phyloP scores from a whole-genome alignment of 23 tunicate species.

The Corella eumyota region DNA sequence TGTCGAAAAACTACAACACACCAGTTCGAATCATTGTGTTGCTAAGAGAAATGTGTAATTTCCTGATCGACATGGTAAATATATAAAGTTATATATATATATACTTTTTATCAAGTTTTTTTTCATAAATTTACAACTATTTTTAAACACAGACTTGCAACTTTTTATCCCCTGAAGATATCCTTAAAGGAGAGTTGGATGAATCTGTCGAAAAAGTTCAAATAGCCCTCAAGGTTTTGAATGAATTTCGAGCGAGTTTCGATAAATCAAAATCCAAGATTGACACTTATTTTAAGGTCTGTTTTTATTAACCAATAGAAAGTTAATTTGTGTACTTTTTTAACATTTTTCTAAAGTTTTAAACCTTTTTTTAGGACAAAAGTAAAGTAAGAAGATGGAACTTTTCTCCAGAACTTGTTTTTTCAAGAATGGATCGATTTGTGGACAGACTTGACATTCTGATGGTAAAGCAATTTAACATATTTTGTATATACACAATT shows the following conservation, averaged over 20 bases:
- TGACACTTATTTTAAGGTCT: slow-evolving; percentile 44
- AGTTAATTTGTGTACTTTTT: too few species aligned
- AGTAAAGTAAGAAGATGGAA: slow-evolving; percentile 52
- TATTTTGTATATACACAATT: neutral
- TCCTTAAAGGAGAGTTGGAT: slow-evolving; percentile 86
- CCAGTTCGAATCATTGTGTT: slow-evolving; percentile 87
- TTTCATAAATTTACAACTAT: neutral
- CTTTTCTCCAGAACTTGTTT: slow-evolving; percentile 66
- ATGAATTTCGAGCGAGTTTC: slow-evolving; percentile 36
- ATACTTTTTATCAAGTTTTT: neutral
- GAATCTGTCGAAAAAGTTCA: slow-evolving; percentile 61
- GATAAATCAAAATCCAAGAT: slow-evolving; percentile 24
- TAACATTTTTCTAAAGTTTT: too few species aligned
- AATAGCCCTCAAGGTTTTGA: slow-evolving; percentile 46
- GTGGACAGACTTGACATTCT: slow-evolving; percentile 52
- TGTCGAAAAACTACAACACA: slow-evolving; percentile 73
- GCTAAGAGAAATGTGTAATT: slow-evolving; percentile 82
- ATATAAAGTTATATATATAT: neutral
- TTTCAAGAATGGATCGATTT: slow-evolving; percentile 61
- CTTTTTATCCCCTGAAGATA: slow-evolving; percentile 74
- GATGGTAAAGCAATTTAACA: slow-evolving; percentile 23
- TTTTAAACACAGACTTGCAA: slow-evolving; percentile 19
- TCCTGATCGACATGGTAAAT: slow-evolving; percentile 72
- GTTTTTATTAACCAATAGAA: too few species aligned
- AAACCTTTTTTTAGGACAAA: slow-evolving; percentile 24